These are phyloP conservation scores for Agrotis ipsilon DNA, from an alignment of 2,888 invertebrate genomes.

Conservation along the genomic window DNA sequence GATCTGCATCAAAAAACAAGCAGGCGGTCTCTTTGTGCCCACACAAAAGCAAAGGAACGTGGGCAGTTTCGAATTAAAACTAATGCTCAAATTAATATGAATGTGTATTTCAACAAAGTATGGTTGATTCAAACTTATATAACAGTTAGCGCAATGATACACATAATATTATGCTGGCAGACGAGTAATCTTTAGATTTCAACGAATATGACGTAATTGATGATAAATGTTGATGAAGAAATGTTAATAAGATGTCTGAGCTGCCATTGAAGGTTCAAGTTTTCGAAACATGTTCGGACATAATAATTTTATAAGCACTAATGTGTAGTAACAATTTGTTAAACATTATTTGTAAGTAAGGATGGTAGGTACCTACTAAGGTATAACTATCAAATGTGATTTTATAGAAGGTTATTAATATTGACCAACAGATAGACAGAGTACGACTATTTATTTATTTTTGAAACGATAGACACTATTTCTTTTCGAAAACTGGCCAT, in stretches of 20 bases:
- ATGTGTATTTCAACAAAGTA: conserved; percentile 52
- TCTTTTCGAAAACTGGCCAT: conserved; percentile 12
- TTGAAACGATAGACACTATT: conserved; percentile 11
- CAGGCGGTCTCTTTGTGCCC: not conserved
- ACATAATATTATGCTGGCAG: conserved; percentile 56
- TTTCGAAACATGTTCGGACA: conserved; percentile 3
- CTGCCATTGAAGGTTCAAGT: conserved; percentile 7
- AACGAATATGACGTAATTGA: conserved; percentile 52
- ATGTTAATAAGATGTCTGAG: conserved; percentile 40
- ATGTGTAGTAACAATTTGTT: not conserved
- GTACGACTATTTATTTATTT: not conserved
- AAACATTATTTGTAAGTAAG: not conserved
- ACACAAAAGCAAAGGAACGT: conserved; percentile 8
- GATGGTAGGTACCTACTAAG: too few relatives aligned
- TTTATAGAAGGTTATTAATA: too few relatives aligned
- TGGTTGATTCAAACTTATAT: conserved; percentile 45
- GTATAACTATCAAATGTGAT: too few relatives aligned
- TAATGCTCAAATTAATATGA: conserved; percentile 37
- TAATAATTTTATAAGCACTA: not conserved
- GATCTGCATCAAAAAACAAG: not conserved
- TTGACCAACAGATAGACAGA: not conserved
- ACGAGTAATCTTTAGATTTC: conserved; percentile 49
- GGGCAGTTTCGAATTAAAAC: conserved; percentile 31
- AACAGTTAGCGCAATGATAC: conserved; percentile 62
- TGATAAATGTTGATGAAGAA: conserved; percentile 28